A percentile compares a stretch with the other conserved stretches of the same genome.
phyloP scores from a whole-genome alignment of 2,888 invertebrate species.

The Sthenelais limicola region DNA sequence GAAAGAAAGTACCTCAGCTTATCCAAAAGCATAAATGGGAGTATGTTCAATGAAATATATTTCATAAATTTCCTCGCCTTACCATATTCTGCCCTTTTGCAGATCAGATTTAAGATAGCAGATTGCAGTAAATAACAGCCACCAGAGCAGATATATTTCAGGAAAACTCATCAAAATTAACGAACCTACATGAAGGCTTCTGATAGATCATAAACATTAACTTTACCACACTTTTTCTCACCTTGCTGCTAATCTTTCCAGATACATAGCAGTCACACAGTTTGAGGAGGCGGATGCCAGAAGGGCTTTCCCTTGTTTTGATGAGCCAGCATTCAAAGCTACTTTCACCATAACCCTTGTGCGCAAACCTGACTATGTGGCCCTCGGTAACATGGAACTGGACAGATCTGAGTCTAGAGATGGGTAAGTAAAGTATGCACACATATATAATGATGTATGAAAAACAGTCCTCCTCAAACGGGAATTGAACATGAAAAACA shows the following conservation, averaged over 20 bases:
- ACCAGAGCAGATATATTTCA: too few species aligned
- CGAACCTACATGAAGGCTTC: too few species aligned
- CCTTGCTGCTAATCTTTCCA: background rate
- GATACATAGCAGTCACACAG: conserved; percentile 6
- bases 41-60: too few species aligned
- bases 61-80: too few species aligned
- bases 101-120: too few species aligned
- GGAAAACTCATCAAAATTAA: too few species aligned
- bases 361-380: background rate
- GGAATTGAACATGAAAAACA: background rate
- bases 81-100: too few species aligned
- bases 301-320: conserved; percentile 32
- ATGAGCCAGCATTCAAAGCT: conserved; percentile 31
- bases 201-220: too few species aligned
- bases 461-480: background rate
- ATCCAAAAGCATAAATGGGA: too few species aligned
- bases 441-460: background rate
- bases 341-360: conserved; percentile 18
- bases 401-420: background rate
- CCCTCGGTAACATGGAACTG: conserved; percentile 4
- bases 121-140: too few species aligned
- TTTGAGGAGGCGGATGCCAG: conserved; percentile 5
- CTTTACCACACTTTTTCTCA: too few species aligned
- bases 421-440: background rate
- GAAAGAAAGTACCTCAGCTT: too few species aligned